A percentile compares a stretch with the other conserved stretches of the same genome.
phyloP scores from a whole-genome alignment of 2,797 vertebrate species.

The Lemur catta region DNA sequence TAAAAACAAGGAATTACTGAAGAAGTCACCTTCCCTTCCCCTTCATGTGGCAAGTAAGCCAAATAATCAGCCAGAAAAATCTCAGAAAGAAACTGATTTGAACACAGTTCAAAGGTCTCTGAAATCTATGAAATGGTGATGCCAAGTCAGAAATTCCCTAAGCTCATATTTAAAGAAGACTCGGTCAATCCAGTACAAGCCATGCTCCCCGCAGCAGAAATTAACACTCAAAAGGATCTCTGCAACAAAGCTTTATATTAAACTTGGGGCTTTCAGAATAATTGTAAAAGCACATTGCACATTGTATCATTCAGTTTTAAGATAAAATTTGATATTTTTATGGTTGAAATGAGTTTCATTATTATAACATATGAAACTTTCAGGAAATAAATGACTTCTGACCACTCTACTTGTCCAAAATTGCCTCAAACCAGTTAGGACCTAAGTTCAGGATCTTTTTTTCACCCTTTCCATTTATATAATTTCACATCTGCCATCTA shows the following conservation, averaged over 20 bases:
- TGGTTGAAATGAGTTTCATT: neutral
- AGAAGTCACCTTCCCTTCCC: neutral
- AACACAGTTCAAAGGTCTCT: slow-evolving; percentile 18
- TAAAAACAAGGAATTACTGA: neutral
- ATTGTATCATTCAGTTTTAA: neutral
- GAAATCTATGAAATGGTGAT: neutral
- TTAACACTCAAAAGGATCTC: neutral
- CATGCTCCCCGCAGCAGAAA: neutral
- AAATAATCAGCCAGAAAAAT: neutral
- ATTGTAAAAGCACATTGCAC: neutral
- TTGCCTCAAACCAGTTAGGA: neutral
- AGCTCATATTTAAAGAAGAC: neutral
- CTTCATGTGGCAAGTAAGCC: neutral
- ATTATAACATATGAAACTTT: neutral
- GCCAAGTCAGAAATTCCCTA: neutral
- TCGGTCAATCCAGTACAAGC: neutral
- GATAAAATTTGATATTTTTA: neutral
- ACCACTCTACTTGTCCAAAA: neutral
- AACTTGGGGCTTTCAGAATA: neutral
- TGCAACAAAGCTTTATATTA: neutral
- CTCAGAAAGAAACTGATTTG: neutral
- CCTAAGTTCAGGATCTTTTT: neutral
- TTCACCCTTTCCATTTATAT: neutral
- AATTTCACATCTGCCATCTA: slow-evolving; percentile 31
- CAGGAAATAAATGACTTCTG: neutral